Evolutionary conservation across 1,140 invertebrate genomes (phyloP), one percentile per base, ranked within the genome.

Genomic region (Bombyx mandarina): DNA sequence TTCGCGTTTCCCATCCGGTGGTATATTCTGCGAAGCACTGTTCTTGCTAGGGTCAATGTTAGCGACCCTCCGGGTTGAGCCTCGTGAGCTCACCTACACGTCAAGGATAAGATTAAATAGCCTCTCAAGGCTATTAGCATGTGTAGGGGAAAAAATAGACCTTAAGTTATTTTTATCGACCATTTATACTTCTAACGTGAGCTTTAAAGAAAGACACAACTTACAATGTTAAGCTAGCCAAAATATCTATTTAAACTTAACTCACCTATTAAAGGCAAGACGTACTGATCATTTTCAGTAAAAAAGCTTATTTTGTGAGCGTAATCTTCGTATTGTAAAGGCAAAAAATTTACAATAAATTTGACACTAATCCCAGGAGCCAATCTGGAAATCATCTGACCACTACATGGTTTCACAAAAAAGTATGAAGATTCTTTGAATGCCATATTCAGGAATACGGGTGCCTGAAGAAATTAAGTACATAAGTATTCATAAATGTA

Each of bases 361-460:
- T 75, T 75, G 2, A 82, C 65, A 50, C 78, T 77, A n/a, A 87
- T 87, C 9, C 84, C 84, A 5, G 84, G 81, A 12, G 82, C 81
- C 42, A 87, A 53, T 0, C 82, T 73, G 0, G 78, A 80, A 8
- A 79, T 56, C 8, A 83, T 52, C 54, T 73, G 67, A 5, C 72
- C 75, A 12, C 71, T 69, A 45, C 67, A 75, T 4, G 69, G 63
- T 63, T 84, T 85, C 12, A 87, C 69, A 47, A 61, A 72, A 56
- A 87, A 84, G 61, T 74, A 75, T 1, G 79, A 80, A 3, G 79
- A 82, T 52, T 84, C 84, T 47, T 82, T 82, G 26, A 57, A 80
- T 8, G 77, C 73, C 82, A 85, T 82, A 46, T 77, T 87, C 7
- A 85, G 55, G 54, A 62, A 80, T 22, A 70, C 70, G 2, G 82